Evolutionary conservation across 2,888 invertebrate genomes (phyloP).

Genomic region (Parthenolecanium corni): DNA sequence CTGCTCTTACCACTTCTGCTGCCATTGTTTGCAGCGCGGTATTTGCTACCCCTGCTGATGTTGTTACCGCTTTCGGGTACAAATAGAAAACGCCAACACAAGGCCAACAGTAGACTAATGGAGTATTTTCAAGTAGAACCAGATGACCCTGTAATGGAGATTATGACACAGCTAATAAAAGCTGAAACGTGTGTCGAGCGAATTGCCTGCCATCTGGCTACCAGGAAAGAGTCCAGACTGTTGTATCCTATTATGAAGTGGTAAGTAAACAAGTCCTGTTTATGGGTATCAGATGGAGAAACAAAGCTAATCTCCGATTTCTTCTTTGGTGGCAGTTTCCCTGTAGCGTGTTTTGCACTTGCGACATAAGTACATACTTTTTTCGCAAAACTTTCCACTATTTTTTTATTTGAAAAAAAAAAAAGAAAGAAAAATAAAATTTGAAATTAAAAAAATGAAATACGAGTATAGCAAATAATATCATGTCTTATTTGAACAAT

Average conservation of each 20-base stretch:
- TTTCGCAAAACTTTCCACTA: too few relatives aligned
- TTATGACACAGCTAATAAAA: constrained; percentile 19
- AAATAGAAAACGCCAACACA: background rate
- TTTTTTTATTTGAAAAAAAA: too few relatives aligned
- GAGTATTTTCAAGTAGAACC: background rate
- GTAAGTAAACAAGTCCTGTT: constrained; percentile 6
- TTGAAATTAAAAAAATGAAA: too few relatives aligned
- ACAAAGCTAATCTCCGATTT: too few relatives aligned
- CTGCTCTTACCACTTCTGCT: background rate
- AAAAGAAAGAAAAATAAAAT: too few relatives aligned
- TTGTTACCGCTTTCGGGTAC: background rate
- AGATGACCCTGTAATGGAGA: constrained; percentile 1
- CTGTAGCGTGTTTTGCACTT: too few relatives aligned
- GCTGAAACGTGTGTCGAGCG: constrained; percentile 32
- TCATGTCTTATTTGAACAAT: too few relatives aligned
- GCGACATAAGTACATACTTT: too few relatives aligned
- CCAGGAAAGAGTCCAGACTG: constrained; percentile 29
- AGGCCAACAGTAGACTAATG: background rate
- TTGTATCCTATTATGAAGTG: constrained; percentile 27
- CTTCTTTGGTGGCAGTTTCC: too few relatives aligned
- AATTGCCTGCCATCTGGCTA: constrained; percentile 33
- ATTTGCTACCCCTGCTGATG: constrained; percentile 2
- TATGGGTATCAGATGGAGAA: too few relatives aligned
- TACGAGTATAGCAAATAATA: too few relatives aligned
- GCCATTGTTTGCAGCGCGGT: background rate